These are phyloP conservation scores for Limnephilus lunatus DNA, from an alignment of 2,888 invertebrate species.

Conservation along the genomic window DNA sequence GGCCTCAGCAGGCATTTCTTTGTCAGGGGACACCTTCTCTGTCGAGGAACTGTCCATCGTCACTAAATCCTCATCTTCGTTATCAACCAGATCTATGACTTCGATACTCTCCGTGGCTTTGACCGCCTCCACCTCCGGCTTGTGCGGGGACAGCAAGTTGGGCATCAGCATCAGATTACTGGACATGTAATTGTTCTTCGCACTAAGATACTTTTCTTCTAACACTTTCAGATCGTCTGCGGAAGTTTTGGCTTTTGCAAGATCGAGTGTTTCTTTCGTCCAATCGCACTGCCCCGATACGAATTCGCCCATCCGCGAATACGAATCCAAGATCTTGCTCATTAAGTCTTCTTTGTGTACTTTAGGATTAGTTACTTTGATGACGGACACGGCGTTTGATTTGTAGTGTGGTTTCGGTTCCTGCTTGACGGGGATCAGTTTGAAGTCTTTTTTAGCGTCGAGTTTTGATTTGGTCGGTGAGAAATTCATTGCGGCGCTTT, in stretches of 20 bases:
- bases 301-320: constrained; percentile 75
- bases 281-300: constrained; percentile 75
- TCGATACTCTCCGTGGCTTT: neutral
- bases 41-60: constrained; percentile 67
- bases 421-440: constrained; percentile 71
- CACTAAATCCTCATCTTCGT: constrained; percentile 52
- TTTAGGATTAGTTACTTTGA: constrained; percentile 54
- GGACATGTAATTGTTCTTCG: constrained; percentile 76
- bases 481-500: constrained; percentile 75
- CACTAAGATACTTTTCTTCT: constrained; percentile 75
- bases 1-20: constrained; percentile 72
- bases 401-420: constrained; percentile 62
- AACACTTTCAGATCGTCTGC: constrained; percentile 71
- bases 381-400: constrained; percentile 56
- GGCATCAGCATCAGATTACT: constrained; percentile 75
- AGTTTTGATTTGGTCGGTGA: constrained; percentile 69
- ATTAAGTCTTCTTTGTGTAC: constrained; percentile 49
- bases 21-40: constrained; percentile 58
- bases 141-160: constrained; percentile 70
- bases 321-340: constrained; percentile 71
- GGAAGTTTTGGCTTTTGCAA: constrained; percentile 58
- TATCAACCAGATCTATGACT: constrained; percentile 73
- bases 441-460: constrained; percentile 71
- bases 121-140: constrained; percentile 66
- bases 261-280: constrained; percentile 65